These are phyloP conservation scores for Acronicta alni DNA, from an alignment of 2,888 invertebrate genomes.

Conservation along the genomic window DNA sequence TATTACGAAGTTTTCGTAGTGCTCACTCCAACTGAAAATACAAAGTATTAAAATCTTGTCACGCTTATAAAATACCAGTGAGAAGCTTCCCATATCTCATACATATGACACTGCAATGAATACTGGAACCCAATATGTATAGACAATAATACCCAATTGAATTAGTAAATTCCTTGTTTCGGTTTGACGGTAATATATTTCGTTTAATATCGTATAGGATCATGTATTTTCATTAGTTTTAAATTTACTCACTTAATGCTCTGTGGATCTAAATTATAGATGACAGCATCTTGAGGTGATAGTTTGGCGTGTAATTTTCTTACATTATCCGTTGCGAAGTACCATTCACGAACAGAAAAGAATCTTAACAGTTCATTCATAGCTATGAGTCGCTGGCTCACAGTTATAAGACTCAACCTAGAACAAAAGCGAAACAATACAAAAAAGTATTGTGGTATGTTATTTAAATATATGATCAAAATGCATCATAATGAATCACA, in stretches of 20 bases:
- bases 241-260: conserved; percentile 76
- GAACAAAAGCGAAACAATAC: conserved; percentile 38
- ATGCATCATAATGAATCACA: too few relatives aligned
- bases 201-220: too few relatives aligned
- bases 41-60: neutral
- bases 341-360: conserved; percentile 92
- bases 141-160: too few relatives aligned
- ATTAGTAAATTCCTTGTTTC: too few relatives aligned
- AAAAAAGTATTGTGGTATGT: neutral
- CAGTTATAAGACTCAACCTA: conserved; percentile 90
- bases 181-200: too few relatives aligned
- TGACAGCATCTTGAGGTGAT: conserved; percentile 77
- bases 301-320: conserved; percentile 78
- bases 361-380: conserved; percentile 91
- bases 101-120: too few relatives aligned
- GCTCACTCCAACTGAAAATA: conserved; percentile 89
- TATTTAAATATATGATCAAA: too few relatives aligned
- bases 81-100: too few relatives aligned
- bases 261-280: conserved; percentile 78
- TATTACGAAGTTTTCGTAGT: conserved; percentile 90
- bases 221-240: too few relatives aligned
- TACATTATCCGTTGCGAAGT: conserved; percentile 89
- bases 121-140: too few relatives aligned
- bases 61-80: too few relatives aligned
- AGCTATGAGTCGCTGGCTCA: conserved; percentile 89